Base-by-base conservation (phyloP, 2,888 invertebrate species). In the Bibio marci region DNA sequence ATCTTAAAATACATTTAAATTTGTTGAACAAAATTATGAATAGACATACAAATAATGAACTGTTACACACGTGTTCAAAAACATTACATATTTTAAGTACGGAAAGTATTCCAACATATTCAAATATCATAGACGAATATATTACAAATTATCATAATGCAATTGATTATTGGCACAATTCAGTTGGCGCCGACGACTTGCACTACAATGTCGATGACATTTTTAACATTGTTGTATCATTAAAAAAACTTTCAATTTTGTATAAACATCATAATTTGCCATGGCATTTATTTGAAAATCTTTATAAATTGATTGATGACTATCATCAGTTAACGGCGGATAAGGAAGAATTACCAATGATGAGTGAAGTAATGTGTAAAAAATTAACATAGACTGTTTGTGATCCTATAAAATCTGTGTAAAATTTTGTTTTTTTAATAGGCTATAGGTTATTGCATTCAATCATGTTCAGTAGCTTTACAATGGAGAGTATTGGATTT, bases 131-230 rank as follows among this genome's bases (percentile, higher is more conserved):
- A 43, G 97, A 97, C 65, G 75, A 78, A 55, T 79, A 94, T 49
- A 88, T 91, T 39, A 80, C 86, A 55, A 77, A 77, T 46, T 87
- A 85, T 54, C 76, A 75, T 57, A 86, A 87, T 59, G 80, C 85
- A 36, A 80, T 85, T 52, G 83, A 85, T 55, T 86, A 86, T 51
- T 90, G 80, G 73, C 70, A 83, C 48, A 76, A 75, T 56, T 66
- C 80, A 27, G 67, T 76, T 43, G 72, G 71, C 51, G 76, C 74
- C 51, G 83, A 85, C 54, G 90, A 90, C 50, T 73, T 75, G 32
- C 88, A 92, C 3, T 91, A 94, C 62, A n/a, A n/a, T n/a, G 94
- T 91, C 48, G 97, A 98, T 67, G 95, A 97, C 61, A 76, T 80
- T 33, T 97, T 90, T 62, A 83, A 82, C 52, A 78, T 97, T 43